Evolutionary conservation across 2,797 vertebrate genomes (phyloP), one percentile per base, ranked within the genome.

Genomic region (Rhinatrema bivittatum): DNA sequence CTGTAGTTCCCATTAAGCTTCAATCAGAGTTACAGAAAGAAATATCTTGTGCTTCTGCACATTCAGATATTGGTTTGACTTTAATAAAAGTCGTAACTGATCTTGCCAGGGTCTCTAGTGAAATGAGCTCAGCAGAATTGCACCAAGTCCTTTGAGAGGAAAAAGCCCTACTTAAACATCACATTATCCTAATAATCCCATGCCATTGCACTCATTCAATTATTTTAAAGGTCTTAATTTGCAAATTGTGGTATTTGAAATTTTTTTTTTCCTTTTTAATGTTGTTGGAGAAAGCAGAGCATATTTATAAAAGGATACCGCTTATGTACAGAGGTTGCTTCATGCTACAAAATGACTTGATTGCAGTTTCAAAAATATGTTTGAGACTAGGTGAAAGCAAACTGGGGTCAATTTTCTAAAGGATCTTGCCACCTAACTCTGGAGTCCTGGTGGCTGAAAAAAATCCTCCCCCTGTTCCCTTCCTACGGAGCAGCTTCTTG

Each of bases 31-130:
- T 69, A 77, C 65, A 65, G 65, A 72, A 72, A 73, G 69, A 71
- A 69, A 74, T 71, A 50, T 74, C 74, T 59, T 59, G 67, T 74
- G 74, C 71, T 47, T 55, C 60, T 56, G 67, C 21, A 54, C 63
- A 54, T 71, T 59, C 69, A 71, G 71, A 74, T 74, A 70, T 76
- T 68, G 68, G 63, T 69, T 68, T 72, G 69, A 74, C 71, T 74
- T 74, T 70, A 73, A 74, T 77, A 75, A 75, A 75, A 77, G 74
- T 73, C 74, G 67, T 74, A 70, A 68, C 68, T 71, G 71, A 74
- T 74, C 69, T 70, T 59, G 59, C 63, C 65, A 56, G 71, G 71
- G 64, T 73, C 71, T 70, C 71, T 36, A 29, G 55, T 71, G 69
- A 53, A 68, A 70, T 74, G 65, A 75, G 68, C 69, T 77, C 63